phyloP scores from a whole-genome alignment of 2,888 invertebrate genomes.

The Brachylomia viminalis region DNA sequence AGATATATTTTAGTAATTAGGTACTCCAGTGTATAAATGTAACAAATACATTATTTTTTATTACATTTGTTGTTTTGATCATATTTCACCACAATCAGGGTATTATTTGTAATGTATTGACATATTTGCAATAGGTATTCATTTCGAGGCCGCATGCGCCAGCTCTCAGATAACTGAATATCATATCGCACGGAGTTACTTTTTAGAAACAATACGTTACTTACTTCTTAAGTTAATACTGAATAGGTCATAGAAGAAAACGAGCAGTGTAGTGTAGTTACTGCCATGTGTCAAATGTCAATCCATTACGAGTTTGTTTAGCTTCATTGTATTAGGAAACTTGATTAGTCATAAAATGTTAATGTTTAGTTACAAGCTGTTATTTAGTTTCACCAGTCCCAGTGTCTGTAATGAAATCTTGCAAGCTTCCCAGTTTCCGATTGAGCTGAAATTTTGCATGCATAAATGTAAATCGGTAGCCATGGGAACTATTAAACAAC shows the following conservation, averaged over 20 bases:
- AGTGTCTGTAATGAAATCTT: no score
- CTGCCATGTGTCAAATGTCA: conserved; percentile 15
- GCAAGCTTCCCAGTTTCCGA: no score
- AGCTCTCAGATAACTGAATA: conserved; percentile 55
- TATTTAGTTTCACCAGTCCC: no score
- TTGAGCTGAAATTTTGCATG: no score
- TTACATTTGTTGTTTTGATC: conserved; percentile 65
- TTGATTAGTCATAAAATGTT: conserved; percentile 8
- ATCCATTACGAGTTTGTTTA: not conserved
- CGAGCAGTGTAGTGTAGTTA: conserved; percentile 11
- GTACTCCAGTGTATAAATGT: conserved; percentile 59
- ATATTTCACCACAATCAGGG: conserved; percentile 72
- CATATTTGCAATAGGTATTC: conserved; percentile 54
- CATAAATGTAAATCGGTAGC: no score
- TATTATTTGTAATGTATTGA: conserved; percentile 46
- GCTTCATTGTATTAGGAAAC: not conserved
- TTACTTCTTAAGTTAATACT: not conserved
- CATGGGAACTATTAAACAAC: no score
- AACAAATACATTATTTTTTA: conserved; percentile 70
- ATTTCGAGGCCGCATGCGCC: conserved; percentile 53
- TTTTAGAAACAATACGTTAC: conserved; percentile 28
- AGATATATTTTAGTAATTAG: conserved; percentile 61
- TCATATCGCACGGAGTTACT: conserved; percentile 54
- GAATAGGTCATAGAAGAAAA: conserved; percentile 8
- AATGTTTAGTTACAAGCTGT: no score